Percentiles rank a stretch among this genome's conserved stretches.
phyloP scores from a whole-genome alignment of 2,797 vertebrate genomes.

The Malurus leucopterus region DNA sequence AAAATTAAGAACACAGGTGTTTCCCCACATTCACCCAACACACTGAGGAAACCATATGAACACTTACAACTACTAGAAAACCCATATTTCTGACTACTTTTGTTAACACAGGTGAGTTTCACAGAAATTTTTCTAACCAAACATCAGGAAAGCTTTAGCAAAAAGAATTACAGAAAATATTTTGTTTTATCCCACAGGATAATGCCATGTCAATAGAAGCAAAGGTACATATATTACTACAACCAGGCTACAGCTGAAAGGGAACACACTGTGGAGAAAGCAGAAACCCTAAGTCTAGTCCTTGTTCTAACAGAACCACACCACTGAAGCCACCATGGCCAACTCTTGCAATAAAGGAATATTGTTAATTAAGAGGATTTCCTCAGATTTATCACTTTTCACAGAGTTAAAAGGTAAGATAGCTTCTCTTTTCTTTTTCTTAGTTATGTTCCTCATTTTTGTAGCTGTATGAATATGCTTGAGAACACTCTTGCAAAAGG shows the following conservation, averaged over 20 bases:
- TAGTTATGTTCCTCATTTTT: neutral
- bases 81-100: neutral
- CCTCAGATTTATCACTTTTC: neutral
- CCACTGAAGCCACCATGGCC: neutral
- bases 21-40: neutral
- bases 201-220: neutral
- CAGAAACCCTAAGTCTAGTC: accelerated
- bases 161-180: neutral
- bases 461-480: neutral
- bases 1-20: neutral
- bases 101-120: neutral
- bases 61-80: neutral
- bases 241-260: neutral
- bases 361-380: neutral
- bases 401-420: neutral
- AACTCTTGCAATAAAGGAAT: neutral
- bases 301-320: neutral
- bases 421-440: neutral
- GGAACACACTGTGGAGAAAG: neutral
- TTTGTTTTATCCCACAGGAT: neutral
- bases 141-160: neutral
- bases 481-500: neutral
- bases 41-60: neutral
- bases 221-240: neutral
- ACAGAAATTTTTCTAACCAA: neutral